Conservation (phyloP, 2,113 vertebrate species). For the Nannobrachium achirus region DNA sequence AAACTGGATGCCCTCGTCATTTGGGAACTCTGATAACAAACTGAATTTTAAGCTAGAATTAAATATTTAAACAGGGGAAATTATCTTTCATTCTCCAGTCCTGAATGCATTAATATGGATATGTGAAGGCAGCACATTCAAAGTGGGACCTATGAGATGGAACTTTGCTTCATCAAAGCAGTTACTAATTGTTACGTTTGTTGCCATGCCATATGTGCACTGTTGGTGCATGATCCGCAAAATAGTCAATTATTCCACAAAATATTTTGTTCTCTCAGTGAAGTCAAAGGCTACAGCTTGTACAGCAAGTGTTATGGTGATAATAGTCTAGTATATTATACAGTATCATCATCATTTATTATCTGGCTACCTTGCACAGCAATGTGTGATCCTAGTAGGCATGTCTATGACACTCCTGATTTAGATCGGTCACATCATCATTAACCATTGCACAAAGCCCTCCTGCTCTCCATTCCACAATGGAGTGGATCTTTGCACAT, state of each 20-base stretch:
- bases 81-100: slow-evolving; percentile 93
- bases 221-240: slow-evolving; percentile 82
- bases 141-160: slow-evolving; percentile 94
- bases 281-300: background rate
- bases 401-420: slow-evolving; percentile 26
- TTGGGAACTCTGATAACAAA: slow-evolving; percentile 94
- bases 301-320: background rate
- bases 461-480: slow-evolving; percentile 14
- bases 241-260: slow-evolving; percentile 23
- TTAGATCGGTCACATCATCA: slow-evolving; percentile 39
- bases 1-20: slow-evolving; percentile 96
- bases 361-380: slow-evolving; percentile 41
- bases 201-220: slow-evolving; percentile 91
- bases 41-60: slow-evolving; percentile 97
- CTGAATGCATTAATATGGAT: slow-evolving; percentile 97
- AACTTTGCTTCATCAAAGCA: slow-evolving; percentile 96
- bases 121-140: slow-evolving; percentile 93
- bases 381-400: slow-evolving; percentile 26
- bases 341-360: slow-evolving; percentile 11
- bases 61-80: slow-evolving; percentile 97
- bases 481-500: slow-evolving; percentile 22
- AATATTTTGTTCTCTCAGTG: background rate
- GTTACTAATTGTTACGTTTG: slow-evolving; percentile 96
- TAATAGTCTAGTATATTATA: slow-evolving; percentile 1
- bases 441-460: slow-evolving; percentile 39